Conservation (phyloP, 2,888 invertebrate species). For the Scelioninae gen. 1 region DNA sequence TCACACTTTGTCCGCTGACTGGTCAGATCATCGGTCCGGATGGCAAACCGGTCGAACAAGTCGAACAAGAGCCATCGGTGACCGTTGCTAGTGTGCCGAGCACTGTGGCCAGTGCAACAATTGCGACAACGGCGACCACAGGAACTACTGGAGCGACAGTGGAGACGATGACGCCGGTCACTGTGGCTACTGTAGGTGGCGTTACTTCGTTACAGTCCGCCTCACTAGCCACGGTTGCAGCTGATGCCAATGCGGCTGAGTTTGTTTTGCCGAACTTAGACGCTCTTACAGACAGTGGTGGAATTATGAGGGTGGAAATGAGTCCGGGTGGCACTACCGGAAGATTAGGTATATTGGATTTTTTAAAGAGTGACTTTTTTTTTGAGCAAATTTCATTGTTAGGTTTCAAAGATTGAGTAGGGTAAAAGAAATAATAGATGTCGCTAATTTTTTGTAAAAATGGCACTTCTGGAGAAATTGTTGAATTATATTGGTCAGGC, state of each 20-base stretch:
- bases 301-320: slow-evolving; percentile 85
- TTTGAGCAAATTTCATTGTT: too few relatives aligned
- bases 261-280: slow-evolving; percentile 82
- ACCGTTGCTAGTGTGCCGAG: too few relatives aligned
- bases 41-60: slow-evolving; percentile 82
- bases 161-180: slow-evolving; percentile 74
- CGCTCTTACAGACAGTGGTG: slow-evolving; percentile 78
- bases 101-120: too few relatives aligned
- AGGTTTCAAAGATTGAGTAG: too few relatives aligned
- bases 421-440: too few relatives aligned
- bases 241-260: slow-evolving; percentile 72
- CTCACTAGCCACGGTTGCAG: slow-evolving; percentile 21
- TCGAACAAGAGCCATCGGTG: slow-evolving; percentile 76
- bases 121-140: slow-evolving; percentile 31
- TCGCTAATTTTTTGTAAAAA: too few relatives aligned
- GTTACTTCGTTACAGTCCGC: slow-evolving; percentile 74
- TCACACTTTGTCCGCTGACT: slow-evolving; percentile 89
- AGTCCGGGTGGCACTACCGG: slow-evolving; percentile 88
- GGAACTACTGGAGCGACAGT: slow-evolving; percentile 29
- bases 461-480: too few relatives aligned
- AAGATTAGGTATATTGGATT: too few relatives aligned
- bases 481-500: too few relatives aligned
- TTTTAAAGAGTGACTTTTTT: too few relatives aligned
- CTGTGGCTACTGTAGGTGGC: slow-evolving; percentile 8
- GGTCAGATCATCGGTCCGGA: slow-evolving; percentile 85